Evolutionary conservation across 1,140 invertebrate species (phyloP).

Genomic region (Conopomorpha cramerella): DNA sequence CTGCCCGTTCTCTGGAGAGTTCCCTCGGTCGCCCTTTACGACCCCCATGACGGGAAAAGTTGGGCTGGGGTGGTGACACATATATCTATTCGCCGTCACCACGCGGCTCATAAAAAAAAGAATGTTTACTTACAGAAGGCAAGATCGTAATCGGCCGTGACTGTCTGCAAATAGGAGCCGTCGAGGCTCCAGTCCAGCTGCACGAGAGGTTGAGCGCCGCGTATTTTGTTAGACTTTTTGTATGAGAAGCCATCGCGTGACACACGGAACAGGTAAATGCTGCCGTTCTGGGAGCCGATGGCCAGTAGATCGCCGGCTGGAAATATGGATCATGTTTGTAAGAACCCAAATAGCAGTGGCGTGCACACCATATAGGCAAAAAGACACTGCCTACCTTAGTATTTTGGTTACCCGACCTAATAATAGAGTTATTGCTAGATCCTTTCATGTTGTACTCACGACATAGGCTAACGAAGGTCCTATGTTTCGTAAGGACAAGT

Average conservation of each 20-base stretch:
- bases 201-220: slow-evolving; percentile 78
- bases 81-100: too few relatives aligned
- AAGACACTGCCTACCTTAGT: background rate
- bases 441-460: too few relatives aligned
- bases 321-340: slow-evolving; percentile 10
- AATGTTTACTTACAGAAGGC: slow-evolving; percentile 85
- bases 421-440: too few relatives aligned
- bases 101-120: too few relatives aligned
- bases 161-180: slow-evolving; percentile 83
- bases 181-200: slow-evolving; percentile 92
- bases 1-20: too few relatives aligned
- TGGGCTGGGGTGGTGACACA: too few relatives aligned
- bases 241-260: slow-evolving; percentile 85
- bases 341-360: background rate
- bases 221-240: slow-evolving; percentile 85
- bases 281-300: slow-evolving; percentile 89
- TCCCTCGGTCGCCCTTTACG: too few relatives aligned
- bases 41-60: too few relatives aligned
- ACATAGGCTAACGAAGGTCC: too few relatives aligned
- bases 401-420: too few relatives aligned
- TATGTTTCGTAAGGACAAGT: too few relatives aligned
- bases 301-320: slow-evolving; percentile 88
- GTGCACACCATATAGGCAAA: background rate
- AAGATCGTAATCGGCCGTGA: slow-evolving; percentile 91
- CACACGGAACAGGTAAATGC: slow-evolving; percentile 82